phyloP scores from a whole-genome alignment of 2,888 invertebrate genomes.

The Eilema sororculum region DNA sequence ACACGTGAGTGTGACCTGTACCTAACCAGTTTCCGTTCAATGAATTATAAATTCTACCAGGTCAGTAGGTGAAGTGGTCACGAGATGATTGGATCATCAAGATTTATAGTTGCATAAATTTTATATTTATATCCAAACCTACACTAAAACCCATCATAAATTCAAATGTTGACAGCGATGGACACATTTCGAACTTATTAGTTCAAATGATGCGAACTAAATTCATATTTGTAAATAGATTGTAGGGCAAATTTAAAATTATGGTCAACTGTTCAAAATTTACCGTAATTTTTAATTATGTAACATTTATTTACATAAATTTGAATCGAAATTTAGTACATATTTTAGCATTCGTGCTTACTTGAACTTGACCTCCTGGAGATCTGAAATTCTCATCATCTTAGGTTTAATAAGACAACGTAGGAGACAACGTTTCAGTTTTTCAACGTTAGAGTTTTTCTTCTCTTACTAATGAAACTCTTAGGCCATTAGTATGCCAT shows the following conservation, averaged over 20 bases:
- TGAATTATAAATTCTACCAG: not conserved
- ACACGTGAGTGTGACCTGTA: not conserved
- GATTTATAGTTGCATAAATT: constrained; percentile 7
- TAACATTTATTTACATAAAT: not conserved
- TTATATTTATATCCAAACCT: not conserved
- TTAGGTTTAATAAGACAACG: not conserved
- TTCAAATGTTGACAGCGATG: not conserved
- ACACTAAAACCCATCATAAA: not conserved
- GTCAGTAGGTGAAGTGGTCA: not conserved
- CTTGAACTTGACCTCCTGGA: not conserved
- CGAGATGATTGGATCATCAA: not conserved
- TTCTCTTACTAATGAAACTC: no score
- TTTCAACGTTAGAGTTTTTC: no score
- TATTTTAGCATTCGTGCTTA: no score
- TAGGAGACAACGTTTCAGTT: no score
- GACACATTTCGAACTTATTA: not conserved
- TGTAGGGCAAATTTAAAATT: not conserved
- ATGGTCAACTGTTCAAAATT: not conserved
- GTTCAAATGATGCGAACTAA: constrained; percentile 1
- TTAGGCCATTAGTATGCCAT: no score
- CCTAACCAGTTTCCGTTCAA: not conserved
- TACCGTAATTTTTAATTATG: not conserved
- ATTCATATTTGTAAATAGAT: not conserved
- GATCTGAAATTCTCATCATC: no score
- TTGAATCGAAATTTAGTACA: no score